Evolutionary conservation across 2,113 vertebrate genomes (phyloP), one percentile per base, ranked within the genome.

Genomic region (Upupa epops): DNA sequence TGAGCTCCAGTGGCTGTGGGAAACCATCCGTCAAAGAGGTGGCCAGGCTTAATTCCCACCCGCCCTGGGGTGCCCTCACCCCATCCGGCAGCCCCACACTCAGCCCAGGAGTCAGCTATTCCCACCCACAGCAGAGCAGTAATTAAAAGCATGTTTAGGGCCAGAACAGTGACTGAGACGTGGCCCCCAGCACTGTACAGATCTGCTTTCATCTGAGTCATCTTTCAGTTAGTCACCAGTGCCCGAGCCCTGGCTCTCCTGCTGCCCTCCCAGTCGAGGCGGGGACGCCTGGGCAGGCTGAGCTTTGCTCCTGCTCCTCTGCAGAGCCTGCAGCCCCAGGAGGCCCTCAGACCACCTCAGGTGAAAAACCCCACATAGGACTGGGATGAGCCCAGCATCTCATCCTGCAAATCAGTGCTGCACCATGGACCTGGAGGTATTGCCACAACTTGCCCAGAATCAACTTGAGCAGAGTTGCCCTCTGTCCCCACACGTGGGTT

Each of bases 71-170:
- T 76, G 73, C 26, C 73, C 66, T 93, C 4, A 0, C 26, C 75
- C 32, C 29, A 10, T 42, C 61, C 49, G 1, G 58, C 49, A 86
- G 88, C 91, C 34, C 14, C 66, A 51, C 34, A 1, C 78, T 89
- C 77, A 6, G 60, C 63, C 56, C 49, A 49, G 70, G 79, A 89
- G n/a, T 55, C 75, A 72, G 86, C 81, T 52, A 14, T 92, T 85
- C 93, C 92, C 65, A 74, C 85, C 76, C 82, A 70, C 88, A 89
- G 77, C 72, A 24, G 2, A 89, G n/a, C 8, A 85, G 13, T 95
- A 96, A 96, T 95, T 75, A 79, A 83, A 95, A 94, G 73, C 94
- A 96, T 2, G 32, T 88, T 93, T 34, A 49, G 81, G 64, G 88
- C 82, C 94, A 74, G 79, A 80, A 37, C 59, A 90, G 85, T 1